These are phyloP conservation scores for Drosophila robusta DNA, from an alignment of 2,888 invertebrate genomes.

Conservation along the genomic window DNA sequence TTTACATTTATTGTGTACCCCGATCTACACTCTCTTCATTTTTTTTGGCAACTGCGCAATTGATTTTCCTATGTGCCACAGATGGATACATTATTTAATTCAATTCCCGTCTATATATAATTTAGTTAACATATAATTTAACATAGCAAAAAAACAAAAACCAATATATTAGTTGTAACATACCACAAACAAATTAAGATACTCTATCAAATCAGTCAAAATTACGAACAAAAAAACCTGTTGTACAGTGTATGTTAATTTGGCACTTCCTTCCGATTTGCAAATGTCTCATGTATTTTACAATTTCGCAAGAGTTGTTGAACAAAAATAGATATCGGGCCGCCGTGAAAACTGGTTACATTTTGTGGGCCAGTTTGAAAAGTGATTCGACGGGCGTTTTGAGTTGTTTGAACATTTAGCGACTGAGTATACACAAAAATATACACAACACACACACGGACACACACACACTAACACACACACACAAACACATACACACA, in stretches of 20 bases:
- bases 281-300: conserved; percentile 37
- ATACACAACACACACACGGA: not conserved
- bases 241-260: conserved; percentile 53
- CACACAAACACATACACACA: not conserved
- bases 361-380: conserved; percentile 46
- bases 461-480: not conserved
- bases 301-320: conserved; percentile 36
- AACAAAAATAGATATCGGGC: conserved; percentile 42
- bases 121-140: not conserved
- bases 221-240: conserved; percentile 12
- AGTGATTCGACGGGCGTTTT: conserved; percentile 26
- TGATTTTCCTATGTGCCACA: not conserved
- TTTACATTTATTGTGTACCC: no score
- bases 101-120: not conserved
- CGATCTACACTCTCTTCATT: no score
- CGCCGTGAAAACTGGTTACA: conserved; percentile 41
- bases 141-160: not conserved
- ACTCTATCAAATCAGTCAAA: not conserved
- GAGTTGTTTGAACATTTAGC: not conserved
- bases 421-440: conserved; percentile 1
- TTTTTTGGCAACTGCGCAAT: no score
- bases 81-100: no score
- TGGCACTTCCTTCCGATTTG: conserved; percentile 68
- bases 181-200: not conserved
- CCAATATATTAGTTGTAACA: no score